These are phyloP conservation scores for Drosophila eugracilis DNA, from an alignment of 1,140 invertebrate genomes.

Conservation along the genomic window DNA sequence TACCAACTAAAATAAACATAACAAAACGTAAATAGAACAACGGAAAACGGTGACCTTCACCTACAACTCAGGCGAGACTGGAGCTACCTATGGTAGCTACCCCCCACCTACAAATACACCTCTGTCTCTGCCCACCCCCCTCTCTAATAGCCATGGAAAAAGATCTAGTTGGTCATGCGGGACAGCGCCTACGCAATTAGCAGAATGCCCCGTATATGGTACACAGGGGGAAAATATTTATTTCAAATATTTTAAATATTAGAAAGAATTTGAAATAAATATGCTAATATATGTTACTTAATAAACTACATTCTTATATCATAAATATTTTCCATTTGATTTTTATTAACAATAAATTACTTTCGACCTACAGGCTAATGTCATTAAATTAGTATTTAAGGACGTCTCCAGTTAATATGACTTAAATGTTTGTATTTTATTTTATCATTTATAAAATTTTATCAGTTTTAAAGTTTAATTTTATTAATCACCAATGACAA, in stretches of 20 bases:
- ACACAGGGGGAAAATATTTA: conserved; percentile 4
- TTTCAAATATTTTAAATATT: neutral
- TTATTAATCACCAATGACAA: no score
- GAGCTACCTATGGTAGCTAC: conserved; percentile 16
- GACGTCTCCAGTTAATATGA: no score
- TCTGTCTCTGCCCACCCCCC: neutral
- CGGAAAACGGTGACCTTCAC: conserved; percentile 51
- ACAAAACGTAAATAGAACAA: conserved; percentile 34
- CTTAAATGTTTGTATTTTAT: no score
- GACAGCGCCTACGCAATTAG: conserved; percentile 75
- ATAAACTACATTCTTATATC: no score
- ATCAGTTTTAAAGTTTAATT: no score
- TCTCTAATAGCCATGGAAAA: neutral
- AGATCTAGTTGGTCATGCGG: conserved; percentile 70
- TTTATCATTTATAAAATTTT: no score
- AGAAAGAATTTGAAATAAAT: neutral
- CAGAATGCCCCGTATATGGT: conserved; percentile 49
- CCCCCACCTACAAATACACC: conserved; percentile 1
- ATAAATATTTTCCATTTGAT: no score
- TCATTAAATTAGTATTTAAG: no score
- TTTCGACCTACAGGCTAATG: no score
- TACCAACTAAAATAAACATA: conserved; percentile 25
- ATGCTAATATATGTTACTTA: neutral
- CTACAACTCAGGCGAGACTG: conserved; percentile 47
- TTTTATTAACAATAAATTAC: no score